Conservation (phyloP, 1,140 invertebrate genomes). For the Prorops nasuta region DNA sequence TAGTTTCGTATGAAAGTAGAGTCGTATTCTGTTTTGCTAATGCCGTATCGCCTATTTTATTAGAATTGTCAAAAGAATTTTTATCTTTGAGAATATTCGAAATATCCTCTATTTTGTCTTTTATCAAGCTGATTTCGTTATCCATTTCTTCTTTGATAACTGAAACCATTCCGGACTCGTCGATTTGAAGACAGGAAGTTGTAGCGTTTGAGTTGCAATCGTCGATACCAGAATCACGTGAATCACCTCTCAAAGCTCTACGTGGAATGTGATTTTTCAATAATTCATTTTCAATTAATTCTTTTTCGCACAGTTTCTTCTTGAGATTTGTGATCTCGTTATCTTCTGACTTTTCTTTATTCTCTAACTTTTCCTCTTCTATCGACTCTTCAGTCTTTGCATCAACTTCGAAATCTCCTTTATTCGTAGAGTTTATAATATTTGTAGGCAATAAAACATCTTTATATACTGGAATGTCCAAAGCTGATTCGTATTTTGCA, state of each 20-base stretch:
- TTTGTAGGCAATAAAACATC: too few species aligned
- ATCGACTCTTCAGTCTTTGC: not conserved
- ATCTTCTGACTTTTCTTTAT: not conserved
- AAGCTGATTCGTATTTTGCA: too few species aligned
- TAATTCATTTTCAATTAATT: not conserved
- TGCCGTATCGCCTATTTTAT: too few species aligned
- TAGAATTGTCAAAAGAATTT: too few species aligned
- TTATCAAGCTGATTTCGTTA: conserved; percentile 4
- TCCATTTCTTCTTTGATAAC: conserved; percentile 23
- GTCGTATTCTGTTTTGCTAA: too few species aligned
- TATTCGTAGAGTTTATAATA: too few species aligned
- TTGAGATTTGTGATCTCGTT: not conserved
- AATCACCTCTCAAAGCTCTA: conserved; percentile 44
- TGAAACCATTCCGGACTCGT: conserved; percentile 20
- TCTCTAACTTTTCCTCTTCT: not conserved
- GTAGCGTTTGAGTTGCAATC: conserved; percentile 16
- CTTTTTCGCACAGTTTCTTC: not conserved
- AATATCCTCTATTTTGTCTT: not conserved
- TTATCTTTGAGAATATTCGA: not conserved
- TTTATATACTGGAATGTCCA: too few species aligned
- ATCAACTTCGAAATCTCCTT: too few species aligned
- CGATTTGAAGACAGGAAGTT: conserved; percentile 20
- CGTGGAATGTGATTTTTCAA: conserved; percentile 23
- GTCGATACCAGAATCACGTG: conserved; percentile 42
- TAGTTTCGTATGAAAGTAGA: conserved; percentile 29